phyloP scores from a whole-genome alignment of 2,888 invertebrate species.

The Noctua fimbriata region DNA sequence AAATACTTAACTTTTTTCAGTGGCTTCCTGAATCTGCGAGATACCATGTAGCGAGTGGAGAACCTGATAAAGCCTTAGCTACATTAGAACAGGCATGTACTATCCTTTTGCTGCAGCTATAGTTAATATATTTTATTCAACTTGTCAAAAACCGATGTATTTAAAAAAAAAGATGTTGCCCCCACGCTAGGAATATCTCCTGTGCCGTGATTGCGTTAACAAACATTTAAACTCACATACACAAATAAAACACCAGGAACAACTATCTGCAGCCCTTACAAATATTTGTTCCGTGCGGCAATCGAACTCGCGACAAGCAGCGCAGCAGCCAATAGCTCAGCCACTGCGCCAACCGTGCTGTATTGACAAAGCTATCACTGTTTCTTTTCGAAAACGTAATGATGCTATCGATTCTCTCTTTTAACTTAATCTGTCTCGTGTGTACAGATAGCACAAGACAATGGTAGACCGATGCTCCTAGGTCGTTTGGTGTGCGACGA shows the following conservation, averaged over 20 bases:
- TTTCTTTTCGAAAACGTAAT: not conserved
- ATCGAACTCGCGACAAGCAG: not conserved
- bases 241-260: not conserved
- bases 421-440: not conserved
- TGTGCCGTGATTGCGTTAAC: not conserved
- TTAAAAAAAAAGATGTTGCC: not conserved
- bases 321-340: not conserved
- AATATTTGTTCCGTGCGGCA: not conserved
- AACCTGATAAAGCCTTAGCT: conserved; percentile 95
- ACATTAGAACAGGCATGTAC: conserved; percentile 94
- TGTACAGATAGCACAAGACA: conserved; percentile 94
- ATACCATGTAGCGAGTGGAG: conserved; percentile 96
- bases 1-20: conserved; percentile 86
- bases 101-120: not conserved
- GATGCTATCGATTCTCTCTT: not conserved
- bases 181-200: not conserved
- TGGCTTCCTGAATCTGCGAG: conserved; percentile 98
- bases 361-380: not conserved
- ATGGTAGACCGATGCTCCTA: conserved; percentile 96
- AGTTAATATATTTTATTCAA: not conserved
- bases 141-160: not conserved
- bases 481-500: conserved; percentile 96
- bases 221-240: not conserved
- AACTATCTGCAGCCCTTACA: not conserved
- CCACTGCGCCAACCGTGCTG: not conserved